Evolutionary conservation across 2,797 vertebrate species (phyloP), one percentile per base, ranked within the genome.

Genomic region (Tadarida brasiliensis): DNA sequence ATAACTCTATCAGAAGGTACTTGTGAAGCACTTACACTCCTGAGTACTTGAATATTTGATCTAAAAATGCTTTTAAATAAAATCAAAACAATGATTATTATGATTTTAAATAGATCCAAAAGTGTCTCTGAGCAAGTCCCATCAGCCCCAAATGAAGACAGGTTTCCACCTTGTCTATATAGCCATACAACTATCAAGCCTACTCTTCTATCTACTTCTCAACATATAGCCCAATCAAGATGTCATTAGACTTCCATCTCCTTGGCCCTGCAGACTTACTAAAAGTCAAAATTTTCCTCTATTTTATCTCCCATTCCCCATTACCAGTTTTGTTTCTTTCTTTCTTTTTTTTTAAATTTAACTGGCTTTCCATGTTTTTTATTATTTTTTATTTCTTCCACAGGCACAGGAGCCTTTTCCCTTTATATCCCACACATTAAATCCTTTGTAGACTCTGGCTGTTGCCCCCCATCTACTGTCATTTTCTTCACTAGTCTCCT

Each of bases 11-110:
- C 59, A 90, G 28, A 49, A 96, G 44, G 49, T 63, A 61, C 15
- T 54, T 65, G 11, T 20, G 44, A 93, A 92, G 35, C 33, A 84
- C 57, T 68, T 91, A 70, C 5, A 91, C 68, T 44, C 33, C 65
- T 78, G 24, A 88, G 10, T 87, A 91, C 30, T 65, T 91, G 54
- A 67, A 71, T 71, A 83, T 93, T 94, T 83, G 24, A 91, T 56
- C 15, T 70, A 93, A 89, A 96, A 94, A 84, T 59, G 28, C 39
- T 68, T 93, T 91, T 68, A 95, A 90, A 76, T 81, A 24, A 80
- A 91, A 47, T 78, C 22, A 95, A 88, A 96, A 87, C 63, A 91
- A 63, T n/a, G n/a, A 85, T n/a, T 92, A 61, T 3, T 59, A 49
- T n/a, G 33, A 78, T 65, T 89, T 67, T 67, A 92, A 90, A 19